phyloP scores from a whole-genome alignment of 2,888 invertebrate genomes.

The Stramonita haemastoma region DNA sequence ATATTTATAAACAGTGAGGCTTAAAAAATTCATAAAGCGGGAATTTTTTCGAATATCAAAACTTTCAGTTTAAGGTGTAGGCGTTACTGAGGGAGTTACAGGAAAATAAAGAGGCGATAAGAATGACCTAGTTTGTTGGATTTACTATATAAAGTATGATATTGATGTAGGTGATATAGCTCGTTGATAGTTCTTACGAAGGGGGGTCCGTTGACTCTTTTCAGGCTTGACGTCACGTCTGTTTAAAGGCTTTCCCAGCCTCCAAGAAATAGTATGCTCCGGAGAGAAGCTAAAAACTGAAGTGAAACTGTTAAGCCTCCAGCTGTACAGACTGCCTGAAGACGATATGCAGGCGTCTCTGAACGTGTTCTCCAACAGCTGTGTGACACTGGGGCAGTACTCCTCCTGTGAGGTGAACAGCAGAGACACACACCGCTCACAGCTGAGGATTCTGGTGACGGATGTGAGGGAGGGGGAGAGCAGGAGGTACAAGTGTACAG shows the following conservation, averaged over 20 bases:
- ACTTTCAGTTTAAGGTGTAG: too few relatives aligned
- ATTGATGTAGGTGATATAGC: background rate
- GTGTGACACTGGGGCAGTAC: conserved; percentile 33
- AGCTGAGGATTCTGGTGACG: conserved; percentile 10
- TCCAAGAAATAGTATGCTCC: conserved; percentile 29
- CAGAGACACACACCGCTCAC: conserved; percentile 4
- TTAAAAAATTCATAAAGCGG: too few relatives aligned
- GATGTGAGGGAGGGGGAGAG: conserved; percentile 31
- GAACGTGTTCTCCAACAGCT: conserved; percentile 9
- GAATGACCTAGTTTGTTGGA: too few relatives aligned
- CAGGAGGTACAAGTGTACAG: conserved; percentile 26
- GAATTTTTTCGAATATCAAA: too few relatives aligned
- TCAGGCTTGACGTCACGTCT: conserved; percentile 29
- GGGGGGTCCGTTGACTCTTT: background rate
- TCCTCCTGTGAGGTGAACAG: conserved; percentile 31
- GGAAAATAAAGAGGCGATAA: too few relatives aligned
- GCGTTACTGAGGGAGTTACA: too few relatives aligned
- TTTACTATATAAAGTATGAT: too few relatives aligned
- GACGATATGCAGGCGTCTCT: conserved; percentile 4
- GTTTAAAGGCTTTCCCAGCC: conserved; percentile 33
- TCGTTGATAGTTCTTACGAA: background rate
- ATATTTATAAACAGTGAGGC: too few relatives aligned
- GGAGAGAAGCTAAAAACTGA: conserved; percentile 26
- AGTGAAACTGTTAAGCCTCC: conserved; percentile 22
- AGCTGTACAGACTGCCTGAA: conserved; percentile 18